Evolutionary conservation across 2,797 vertebrate species (phyloP).

Genomic region (Hipposideros larvatus): DNA sequence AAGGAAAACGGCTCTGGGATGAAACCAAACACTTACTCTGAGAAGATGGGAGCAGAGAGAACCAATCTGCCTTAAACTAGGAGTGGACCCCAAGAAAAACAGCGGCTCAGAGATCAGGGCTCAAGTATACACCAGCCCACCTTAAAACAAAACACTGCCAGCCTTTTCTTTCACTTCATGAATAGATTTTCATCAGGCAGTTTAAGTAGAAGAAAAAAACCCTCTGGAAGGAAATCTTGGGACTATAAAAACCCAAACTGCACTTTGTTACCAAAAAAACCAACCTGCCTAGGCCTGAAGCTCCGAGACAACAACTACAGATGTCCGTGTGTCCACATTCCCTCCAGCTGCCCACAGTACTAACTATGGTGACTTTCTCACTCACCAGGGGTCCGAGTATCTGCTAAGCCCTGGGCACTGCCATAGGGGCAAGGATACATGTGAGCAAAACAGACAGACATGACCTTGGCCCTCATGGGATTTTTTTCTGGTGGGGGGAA

Average conservation of each 20-base stretch:
- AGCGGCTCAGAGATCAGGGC: neutral
- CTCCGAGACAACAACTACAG: neutral
- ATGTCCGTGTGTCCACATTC: neutral
- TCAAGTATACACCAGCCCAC: neutral
- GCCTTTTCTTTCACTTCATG: neutral
- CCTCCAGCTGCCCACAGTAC: neutral
- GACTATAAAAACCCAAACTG: neutral
- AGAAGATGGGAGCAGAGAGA: neutral
- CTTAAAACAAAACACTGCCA: neutral
- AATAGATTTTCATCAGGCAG: neutral
- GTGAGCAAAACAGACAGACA: neutral
- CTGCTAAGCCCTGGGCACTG: neutral
- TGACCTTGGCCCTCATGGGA: neutral
- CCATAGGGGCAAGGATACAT: neutral
- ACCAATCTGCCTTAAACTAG: neutral
- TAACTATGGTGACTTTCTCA: too few relatives aligned
- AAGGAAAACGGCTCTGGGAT: neutral
- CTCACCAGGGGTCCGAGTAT: neutral
- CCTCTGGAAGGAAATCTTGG: slow-evolving; percentile 1
- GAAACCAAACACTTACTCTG: neutral
- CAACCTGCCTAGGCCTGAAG: neutral
- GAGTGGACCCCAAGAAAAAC: neutral
- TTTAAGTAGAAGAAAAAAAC: neutral
- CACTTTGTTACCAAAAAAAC: neutral
- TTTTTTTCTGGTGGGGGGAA: neutral